Percentiles rank a stretch among this genome's conserved stretches.
Evolutionary conservation across 2,888 invertebrate genomes (phyloP).

Genomic region (Noctuana brunneofusca): DNA sequence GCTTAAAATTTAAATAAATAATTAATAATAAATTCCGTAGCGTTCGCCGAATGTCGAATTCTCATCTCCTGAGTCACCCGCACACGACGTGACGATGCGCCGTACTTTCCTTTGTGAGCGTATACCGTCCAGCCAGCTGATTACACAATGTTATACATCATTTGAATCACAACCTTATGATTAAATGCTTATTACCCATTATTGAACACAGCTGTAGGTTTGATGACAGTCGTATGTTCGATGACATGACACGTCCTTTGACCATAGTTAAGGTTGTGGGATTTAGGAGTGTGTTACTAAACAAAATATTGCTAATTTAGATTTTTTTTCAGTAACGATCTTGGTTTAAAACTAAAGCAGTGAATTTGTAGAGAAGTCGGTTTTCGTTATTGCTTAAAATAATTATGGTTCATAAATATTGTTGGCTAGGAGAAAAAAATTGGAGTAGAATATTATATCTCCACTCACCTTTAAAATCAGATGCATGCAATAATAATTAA

Average conservation of each 20-base stretch:
- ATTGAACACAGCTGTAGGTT: not conserved
- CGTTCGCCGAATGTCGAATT: conserved; percentile 42
- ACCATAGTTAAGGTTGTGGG: conserved; percentile 10
- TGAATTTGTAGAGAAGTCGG: too few species aligned
- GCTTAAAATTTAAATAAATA: not conserved
- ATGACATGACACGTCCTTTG: conserved; percentile 12
- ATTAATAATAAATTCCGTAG: conserved; percentile 20
- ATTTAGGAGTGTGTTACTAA: not conserved
- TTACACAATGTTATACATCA: conserved; percentile 35
- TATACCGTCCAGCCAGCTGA: conserved; percentile 41
- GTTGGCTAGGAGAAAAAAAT: too few species aligned
- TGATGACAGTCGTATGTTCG: conserved; percentile 1
- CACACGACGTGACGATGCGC: conserved; percentile 34
- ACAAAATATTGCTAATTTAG: not conserved
- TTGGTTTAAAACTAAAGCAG: too few species aligned
- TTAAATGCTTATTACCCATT: conserved; percentile 1
- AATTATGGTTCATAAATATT: too few species aligned
- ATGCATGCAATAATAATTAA: too few species aligned
- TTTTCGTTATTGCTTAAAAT: too few species aligned
- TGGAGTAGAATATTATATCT: too few species aligned
- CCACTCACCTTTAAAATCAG: too few species aligned
- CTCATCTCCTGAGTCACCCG: conserved; percentile 41
- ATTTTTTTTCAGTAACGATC: too few species aligned
- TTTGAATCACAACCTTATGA: conserved; percentile 19
- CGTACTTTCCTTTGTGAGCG: conserved; percentile 42